These are phyloP conservation scores for Dolomedes plantarius DNA, from an alignment of 2,888 invertebrate species.

Conservation along the genomic window DNA sequence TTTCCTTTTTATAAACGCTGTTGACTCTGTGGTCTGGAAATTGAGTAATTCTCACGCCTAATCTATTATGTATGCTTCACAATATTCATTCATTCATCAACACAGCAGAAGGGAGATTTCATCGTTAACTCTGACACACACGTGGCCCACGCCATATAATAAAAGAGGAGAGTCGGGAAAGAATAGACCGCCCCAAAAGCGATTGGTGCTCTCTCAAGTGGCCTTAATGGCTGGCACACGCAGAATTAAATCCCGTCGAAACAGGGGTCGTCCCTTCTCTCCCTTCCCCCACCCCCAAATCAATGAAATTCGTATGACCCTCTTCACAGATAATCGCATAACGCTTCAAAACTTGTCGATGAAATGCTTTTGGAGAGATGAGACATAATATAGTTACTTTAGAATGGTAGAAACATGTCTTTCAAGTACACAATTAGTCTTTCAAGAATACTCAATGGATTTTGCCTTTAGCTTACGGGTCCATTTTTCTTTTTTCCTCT, in stretches of 20 bases:
- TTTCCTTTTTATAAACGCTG: background rate
- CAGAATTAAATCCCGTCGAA: background rate
- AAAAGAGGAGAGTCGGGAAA: background rate
- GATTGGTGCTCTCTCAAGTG: background rate
- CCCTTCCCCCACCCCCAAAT: background rate
- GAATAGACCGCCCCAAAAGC: constrained; percentile 1
- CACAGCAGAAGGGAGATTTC: background rate
- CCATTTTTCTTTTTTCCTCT: no score
- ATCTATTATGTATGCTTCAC: background rate
- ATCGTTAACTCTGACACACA: background rate
- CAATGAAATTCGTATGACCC: background rate
- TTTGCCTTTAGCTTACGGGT: no score
- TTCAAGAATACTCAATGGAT: no score
- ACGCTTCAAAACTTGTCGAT: no score
- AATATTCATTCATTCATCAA: background rate
- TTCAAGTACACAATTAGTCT: no score
- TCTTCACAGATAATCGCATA: no score
- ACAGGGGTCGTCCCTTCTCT: background rate
- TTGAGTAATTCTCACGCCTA: background rate
- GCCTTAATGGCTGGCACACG: constrained; percentile 5
- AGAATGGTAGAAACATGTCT: no score
- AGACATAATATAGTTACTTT: no score
- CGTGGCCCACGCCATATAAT: background rate
- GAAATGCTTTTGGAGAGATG: no score
- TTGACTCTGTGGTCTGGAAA: background rate